Base-by-base conservation (phyloP, 35 echinoderm and acorn worm genomes). In the Amphiura filiformis region DNA sequence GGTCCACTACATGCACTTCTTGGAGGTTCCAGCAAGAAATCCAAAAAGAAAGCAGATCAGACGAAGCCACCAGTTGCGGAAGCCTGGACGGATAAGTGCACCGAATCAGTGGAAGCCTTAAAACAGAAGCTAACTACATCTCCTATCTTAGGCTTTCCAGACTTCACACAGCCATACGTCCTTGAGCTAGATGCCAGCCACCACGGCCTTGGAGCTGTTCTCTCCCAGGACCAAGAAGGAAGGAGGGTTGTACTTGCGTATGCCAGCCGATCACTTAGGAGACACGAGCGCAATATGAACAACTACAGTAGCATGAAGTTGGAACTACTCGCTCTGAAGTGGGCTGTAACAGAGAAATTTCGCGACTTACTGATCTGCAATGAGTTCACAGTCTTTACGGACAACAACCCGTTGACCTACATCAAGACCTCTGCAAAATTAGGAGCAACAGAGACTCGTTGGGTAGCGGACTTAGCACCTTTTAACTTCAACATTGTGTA, bases 401-500 rank as follows among this genome's bases (percentile, higher is more conserved):
- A n/a, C n/a, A n/a, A n/a, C n/a, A n/a, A n/a, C n/a, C n/a, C n/a
- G n/a, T n/a, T n/a, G 32, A 94, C 82, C 0, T 39, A 87, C n/a
- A n/a, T n/a, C n/a, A n/a, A n/a, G n/a, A n/a, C n/a, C n/a, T n/a
- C n/a, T 40, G 39, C 88, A 3, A 94, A 84, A 57, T 56, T 91
- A 13, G 93, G 88, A 20, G 93, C 93, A 12, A n/a, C n/a, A n/a
- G n/a, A 90, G 78, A 94, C 80, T 11, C 34, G 92, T 38, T 90
- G 92, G 92, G 39, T 79, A 37, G 92, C 92, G 3, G 92, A 94
- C 13, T 39, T 94, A 33, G 89, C 92, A 1, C 42, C 38, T 23
- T 89, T 94, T 39, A 90, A 82, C 28, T 94, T 94, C 31, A 84
- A 26, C 14, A 78, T 94, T 12, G 81, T 90, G 39, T 94, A 90